phyloP scores from a whole-genome alignment of 1,140 invertebrate genomes.

The Leucophenga varia region DNA sequence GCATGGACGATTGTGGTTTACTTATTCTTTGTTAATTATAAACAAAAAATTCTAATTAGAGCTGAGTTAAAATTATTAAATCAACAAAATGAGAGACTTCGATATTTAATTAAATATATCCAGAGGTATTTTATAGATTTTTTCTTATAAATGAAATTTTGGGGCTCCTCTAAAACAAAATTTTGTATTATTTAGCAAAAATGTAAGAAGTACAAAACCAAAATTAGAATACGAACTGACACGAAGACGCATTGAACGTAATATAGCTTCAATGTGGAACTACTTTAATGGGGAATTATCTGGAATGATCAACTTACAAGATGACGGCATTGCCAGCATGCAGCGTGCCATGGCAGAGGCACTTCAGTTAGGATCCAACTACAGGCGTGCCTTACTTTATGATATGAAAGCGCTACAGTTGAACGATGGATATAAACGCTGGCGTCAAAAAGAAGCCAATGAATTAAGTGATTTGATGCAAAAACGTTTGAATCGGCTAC shows the following conservation, averaged over 20 bases:
- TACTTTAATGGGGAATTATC: conserved; percentile 72
- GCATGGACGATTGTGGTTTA: conserved; percentile 15
- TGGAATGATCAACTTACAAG: conserved; percentile 64
- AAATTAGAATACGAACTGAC: conserved; percentile 75
- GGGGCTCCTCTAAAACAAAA: too few species aligned
- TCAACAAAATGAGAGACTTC: too few species aligned
- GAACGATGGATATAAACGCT: conserved; percentile 75
- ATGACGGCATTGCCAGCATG: conserved; percentile 54
- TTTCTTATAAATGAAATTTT: too few species aligned
- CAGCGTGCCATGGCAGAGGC: conserved; percentile 60
- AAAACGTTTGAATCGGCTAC: conserved; percentile 72
- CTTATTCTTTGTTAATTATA: too few species aligned
- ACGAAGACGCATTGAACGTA: conserved; percentile 70
- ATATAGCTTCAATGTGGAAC: conserved; percentile 75
- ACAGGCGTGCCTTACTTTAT: conserved; percentile 68
- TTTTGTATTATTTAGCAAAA: too few species aligned
- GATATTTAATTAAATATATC: too few species aligned
- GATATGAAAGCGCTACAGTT: conserved; percentile 70
- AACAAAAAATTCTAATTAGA: too few species aligned
- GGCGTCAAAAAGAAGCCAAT: conserved; percentile 75
- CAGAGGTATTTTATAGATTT: too few species aligned
- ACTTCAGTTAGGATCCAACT: conserved; percentile 63
- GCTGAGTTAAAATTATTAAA: too few species aligned
- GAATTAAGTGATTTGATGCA: conserved; percentile 80
- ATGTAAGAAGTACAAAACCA: too few species aligned